Base-by-base conservation (phyloP, 2,113 vertebrate genomes). In the Anguilla japonica region DNA sequence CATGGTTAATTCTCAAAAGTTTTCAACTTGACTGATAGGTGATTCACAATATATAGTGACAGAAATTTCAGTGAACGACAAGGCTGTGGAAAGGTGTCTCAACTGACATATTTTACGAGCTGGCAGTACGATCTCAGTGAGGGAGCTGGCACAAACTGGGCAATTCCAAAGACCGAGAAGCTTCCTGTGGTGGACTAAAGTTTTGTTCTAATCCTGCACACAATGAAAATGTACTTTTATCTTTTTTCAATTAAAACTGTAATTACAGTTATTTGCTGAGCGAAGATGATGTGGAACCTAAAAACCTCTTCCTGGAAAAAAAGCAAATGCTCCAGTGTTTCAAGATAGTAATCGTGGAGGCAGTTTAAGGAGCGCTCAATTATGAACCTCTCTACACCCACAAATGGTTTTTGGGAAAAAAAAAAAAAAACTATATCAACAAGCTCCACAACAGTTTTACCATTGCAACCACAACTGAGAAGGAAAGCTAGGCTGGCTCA, bases 241-340 rank as follows among this genome's bases (percentile, higher is more conserved):
- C 60, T 20, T 39, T 83, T 86, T 53, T 46, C 8, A 56, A 83
- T 82, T 82, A 82, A 82, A 75, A 75, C 29, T 79, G 5, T 43
- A 87, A 83, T 83, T 87, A 87, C 41, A 75, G n/a, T 60, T 56
- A 83, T 83, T 83, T 83, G 50, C 82, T 63, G 34, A 63, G 29
- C 41, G 60, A 83, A 43, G 81, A 50, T 87, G 78, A 79, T 41
- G 29, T 26, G 29, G 43, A 83, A 22, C 34, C 26, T 26, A 46
- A 82, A 83, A 87, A 75, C 85, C 79, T 1, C 40, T 26, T 79
- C 39, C 71, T n/a, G 15, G 41, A 22, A 79, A 43, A 43, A 53
- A 87, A 57, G 18, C 20, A 67, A 84, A 83, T 60, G 29, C 16
- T 39, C 2, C 39, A 71, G 57, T 84, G 63, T 67, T 71, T 71